Conservation (phyloP, 2,113 vertebrate genomes). For the Sceloporus tristichus region DNA sequence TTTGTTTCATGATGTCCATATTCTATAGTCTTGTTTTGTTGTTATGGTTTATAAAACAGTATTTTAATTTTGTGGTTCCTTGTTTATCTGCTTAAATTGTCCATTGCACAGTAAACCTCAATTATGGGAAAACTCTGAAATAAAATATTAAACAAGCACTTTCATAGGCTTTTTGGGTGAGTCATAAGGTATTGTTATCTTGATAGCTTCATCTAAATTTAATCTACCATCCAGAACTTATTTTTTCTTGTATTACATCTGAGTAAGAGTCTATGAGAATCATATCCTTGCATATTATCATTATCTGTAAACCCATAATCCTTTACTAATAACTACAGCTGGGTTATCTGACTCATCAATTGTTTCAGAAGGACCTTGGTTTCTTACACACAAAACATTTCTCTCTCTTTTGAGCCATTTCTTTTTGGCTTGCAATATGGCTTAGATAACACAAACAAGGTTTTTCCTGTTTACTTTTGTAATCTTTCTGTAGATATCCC, state of each 20-base stretch:
- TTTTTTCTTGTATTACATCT: conserved; percentile 4
- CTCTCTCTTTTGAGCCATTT: background rate
- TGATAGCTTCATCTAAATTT: background rate
- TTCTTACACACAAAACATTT: background rate
- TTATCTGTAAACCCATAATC: background rate
- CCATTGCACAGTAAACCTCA: too few species aligned
- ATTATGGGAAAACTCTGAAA: too few species aligned
- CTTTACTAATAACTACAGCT: background rate
- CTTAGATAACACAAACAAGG: background rate
- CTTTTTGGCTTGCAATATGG: background rate
- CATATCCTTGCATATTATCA: background rate
- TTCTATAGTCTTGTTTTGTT: background rate
- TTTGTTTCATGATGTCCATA: background rate
- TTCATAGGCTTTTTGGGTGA: background rate
- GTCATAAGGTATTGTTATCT: background rate
- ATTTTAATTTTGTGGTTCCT: too few species aligned
- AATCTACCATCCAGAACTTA: background rate
- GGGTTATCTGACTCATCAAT: background rate
- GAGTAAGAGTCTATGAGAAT: background rate
- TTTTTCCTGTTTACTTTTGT: background rate
- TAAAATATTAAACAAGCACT: too few species aligned
- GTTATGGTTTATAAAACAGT: background rate
- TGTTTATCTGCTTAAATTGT: too few species aligned
- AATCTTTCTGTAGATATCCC: background rate
- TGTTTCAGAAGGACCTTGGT: background rate